Conservation (phyloP, 2,797 vertebrate genomes). For the Gadopsis marmoratus region DNA sequence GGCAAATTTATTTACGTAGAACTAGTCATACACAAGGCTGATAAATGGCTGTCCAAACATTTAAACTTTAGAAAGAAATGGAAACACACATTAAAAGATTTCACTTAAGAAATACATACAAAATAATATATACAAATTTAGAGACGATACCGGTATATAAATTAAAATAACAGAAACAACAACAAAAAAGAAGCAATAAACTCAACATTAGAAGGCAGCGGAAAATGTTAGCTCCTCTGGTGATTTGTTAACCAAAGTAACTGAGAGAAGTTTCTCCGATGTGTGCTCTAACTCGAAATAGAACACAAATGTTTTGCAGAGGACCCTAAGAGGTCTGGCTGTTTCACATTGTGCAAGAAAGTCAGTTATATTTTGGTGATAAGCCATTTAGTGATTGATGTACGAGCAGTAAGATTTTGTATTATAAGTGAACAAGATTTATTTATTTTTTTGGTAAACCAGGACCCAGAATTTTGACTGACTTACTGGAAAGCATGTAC, state of each 20-base stretch:
- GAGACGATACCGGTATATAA: background rate
- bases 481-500: background rate
- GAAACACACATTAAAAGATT: background rate
- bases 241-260: background rate
- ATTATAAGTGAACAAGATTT: background rate
- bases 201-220: background rate
- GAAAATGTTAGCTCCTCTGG: background rate
- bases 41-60: background rate
- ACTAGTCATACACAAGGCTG: background rate
- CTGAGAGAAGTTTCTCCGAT: background rate
- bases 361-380: background rate
- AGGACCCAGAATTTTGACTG: background rate
- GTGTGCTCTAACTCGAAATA: background rate
- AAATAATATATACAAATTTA: background rate
- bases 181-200: background rate
- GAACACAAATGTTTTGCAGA: background rate
- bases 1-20: background rate
- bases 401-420: background rate
- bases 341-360: background rate
- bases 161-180: slow-evolving; percentile 3
- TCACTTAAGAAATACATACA: background rate
- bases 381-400: background rate
- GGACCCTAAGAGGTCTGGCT: too few relatives aligned
- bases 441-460: background rate
- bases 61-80: background rate